A percentile compares a stretch with the other conserved stretches of the same genome.
phyloP scores from a whole-genome alignment of 2,113 vertebrate genomes.

The Eurystomus gularis region DNA sequence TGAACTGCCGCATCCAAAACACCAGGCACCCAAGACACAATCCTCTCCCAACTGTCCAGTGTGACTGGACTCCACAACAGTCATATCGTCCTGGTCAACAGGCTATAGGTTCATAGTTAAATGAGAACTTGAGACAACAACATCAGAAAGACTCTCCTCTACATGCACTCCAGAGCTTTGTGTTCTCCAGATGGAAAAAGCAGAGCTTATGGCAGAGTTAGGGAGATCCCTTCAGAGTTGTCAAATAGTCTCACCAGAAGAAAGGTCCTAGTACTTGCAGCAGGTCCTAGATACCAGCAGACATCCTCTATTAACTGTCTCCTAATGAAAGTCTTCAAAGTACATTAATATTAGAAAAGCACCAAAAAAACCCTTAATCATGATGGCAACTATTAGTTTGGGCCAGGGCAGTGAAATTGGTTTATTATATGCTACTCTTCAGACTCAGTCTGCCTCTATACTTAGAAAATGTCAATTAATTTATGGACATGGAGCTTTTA shows the following conservation, averaged over 20 bases:
- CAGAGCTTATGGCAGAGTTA: not conserved
- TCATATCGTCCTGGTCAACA: not conserved
- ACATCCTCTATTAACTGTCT: not conserved
- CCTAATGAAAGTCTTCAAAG: not conserved
- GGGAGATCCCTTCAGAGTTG: not conserved
- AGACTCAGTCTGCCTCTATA: not conserved
- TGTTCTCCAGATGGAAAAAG: not conserved
- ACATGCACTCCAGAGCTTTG: not conserved
- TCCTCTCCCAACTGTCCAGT: not conserved
- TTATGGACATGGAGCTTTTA: constrained; percentile 31
- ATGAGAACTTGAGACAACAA: not conserved
- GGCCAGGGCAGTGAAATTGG: constrained; percentile 16
- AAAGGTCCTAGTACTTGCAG: not conserved
- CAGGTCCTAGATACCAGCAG: not conserved
- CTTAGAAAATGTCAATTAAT: constrained; percentile 47
- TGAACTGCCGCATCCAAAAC: not conserved
- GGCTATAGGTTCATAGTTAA: not conserved
- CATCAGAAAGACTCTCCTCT: not conserved
- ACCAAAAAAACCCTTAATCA: constrained; percentile 25
- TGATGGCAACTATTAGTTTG: not conserved
- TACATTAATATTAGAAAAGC: not conserved
- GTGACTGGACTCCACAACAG: not conserved
- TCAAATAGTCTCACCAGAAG: not conserved
- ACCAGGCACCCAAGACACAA: not conserved
- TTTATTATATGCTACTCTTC: constrained; percentile 34